Conservation (phyloP, 2,888 invertebrate species). For the Drosophila limbata region DNA sequence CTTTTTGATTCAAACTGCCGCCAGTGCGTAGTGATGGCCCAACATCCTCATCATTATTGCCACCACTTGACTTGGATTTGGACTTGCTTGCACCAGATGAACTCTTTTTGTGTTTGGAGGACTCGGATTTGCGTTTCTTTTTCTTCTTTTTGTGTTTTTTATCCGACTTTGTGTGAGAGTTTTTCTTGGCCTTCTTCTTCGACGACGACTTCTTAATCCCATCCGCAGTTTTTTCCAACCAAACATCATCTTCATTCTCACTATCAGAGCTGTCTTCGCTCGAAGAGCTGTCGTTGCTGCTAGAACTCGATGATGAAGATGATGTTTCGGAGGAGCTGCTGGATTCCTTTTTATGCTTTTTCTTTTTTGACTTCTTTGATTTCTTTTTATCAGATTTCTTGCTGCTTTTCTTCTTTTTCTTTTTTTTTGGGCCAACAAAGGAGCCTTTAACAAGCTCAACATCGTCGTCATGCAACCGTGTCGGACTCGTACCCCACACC, state of each 20-base stretch:
- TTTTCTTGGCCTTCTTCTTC: slow-evolving; percentile 85
- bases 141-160: slow-evolving; percentile 75
- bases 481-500: slow-evolving; percentile 92
- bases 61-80: slow-evolving; percentile 60
- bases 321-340: slow-evolving; percentile 56
- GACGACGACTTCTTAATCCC: slow-evolving; percentile 84
- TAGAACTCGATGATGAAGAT: slow-evolving; percentile 56
- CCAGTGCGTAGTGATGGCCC: slow-evolving; percentile 91
- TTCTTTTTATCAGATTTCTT: slow-evolving; percentile 66
- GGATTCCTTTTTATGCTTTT: slow-evolving; percentile 86
- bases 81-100: slow-evolving; percentile 50
- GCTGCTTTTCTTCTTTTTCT: slow-evolving; percentile 52
- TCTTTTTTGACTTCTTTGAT: slow-evolving; percentile 83
- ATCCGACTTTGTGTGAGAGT: slow-evolving; percentile 51
- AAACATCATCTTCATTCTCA: slow-evolving; percentile 86
- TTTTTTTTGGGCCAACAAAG: slow-evolving; percentile 70
- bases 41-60: slow-evolving; percentile 86
- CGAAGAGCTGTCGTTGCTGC: slow-evolving; percentile 72
- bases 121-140: slow-evolving; percentile 74
- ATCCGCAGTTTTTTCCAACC: slow-evolving; percentile 89
- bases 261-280: slow-evolving; percentile 54
- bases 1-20: slow-evolving; percentile 90
- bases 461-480: slow-evolving; percentile 85
- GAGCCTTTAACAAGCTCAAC: slow-evolving; percentile 70
- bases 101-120: slow-evolving; percentile 44